Base-by-base conservation (phyloP, 37 sponge, comb jelly and placozoan genomes). In the Spongilla lacustris region DNA sequence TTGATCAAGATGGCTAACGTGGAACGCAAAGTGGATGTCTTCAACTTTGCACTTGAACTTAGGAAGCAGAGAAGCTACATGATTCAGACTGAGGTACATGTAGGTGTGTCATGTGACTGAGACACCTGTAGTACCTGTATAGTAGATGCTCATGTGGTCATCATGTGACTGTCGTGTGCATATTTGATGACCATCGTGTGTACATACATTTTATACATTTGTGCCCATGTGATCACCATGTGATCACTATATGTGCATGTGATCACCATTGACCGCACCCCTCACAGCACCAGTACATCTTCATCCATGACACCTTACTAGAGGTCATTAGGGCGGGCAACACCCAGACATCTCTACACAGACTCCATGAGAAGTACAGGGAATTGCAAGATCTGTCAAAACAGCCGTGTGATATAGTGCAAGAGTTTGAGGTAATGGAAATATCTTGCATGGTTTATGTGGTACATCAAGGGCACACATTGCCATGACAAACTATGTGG, bases 41-140 rank as follows among this genome's bases (percentile, higher is more conserved):
- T 89, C 37, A 91, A 91, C 77, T 86, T 81, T 76, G 86, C 93
- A 2, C 84, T 88, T 4, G 87, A 68, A 10, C 81, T 92, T 76
- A 87, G 95, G 67, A 48, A 69, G 8, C 87, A 89, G 82, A 79
- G 95, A 23, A 91, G 80, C 68, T 87, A 87, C 84, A 95, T 95
- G 95, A 93, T 95, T 31, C 95, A 95, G 76, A 95, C 95, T n/a
- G 95, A 95, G 90, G 95, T 95, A 37, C n/a, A n/a, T n/a, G n/a
- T n/a, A n/a, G n/a, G n/a, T n/a, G 80, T 68, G 70, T n/a, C 25
- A 37, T 23, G 17, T 46, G 46, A 46, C 46, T n/a, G n/a, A n/a
- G n/a, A 23, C 41, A 49, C 78, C 25, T 36, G 33, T 75, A 33
- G 34, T 75, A 24, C 8, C 34, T 13, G 28, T 33, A 74, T 22